A percentile compares a stretch with the other conserved stretches of the same genome.
phyloP scores from a whole-genome alignment of 2,113 vertebrate genomes.

The Cyanoliseus patagonus region DNA sequence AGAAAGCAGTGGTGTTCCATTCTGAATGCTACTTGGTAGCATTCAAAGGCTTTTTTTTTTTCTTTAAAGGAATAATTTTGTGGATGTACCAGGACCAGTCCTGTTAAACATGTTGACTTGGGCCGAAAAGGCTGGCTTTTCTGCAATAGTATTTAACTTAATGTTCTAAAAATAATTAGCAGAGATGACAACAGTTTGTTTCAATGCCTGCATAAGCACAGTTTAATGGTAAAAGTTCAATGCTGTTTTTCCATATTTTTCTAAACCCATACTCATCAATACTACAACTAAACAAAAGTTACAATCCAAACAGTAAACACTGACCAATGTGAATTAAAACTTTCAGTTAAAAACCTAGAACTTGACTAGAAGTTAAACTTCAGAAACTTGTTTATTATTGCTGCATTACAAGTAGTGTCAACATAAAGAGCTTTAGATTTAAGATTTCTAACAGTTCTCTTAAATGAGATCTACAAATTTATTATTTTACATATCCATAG shows the following conservation, averaged over 20 bases:
- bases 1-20: neutral
- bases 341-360: constrained; percentile 27
- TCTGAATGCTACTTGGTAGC: neutral
- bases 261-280: neutral
- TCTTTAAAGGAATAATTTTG: neutral
- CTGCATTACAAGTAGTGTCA: constrained; percentile 29
- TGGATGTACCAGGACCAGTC: neutral
- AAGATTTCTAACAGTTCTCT: neutral
- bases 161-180: neutral
- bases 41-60: neutral
- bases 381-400: constrained; percentile 20
- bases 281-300: neutral
- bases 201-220: neutral
- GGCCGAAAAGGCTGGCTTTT: neutral
- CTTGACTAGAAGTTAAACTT: constrained; percentile 43
- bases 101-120: neutral
- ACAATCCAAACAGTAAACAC: constrained; percentile 21
- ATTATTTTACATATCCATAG: neutral
- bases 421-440: constrained; percentile 8
- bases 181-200: neutral
- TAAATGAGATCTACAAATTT: constrained; percentile 33
- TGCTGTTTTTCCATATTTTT: neutral
- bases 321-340: constrained; percentile 44
- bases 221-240: neutral
- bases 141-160: neutral